Evolutionary conservation across 35 echinoderm and acorn worm genomes (phyloP).

Genomic region (Diadema setosum): DNA sequence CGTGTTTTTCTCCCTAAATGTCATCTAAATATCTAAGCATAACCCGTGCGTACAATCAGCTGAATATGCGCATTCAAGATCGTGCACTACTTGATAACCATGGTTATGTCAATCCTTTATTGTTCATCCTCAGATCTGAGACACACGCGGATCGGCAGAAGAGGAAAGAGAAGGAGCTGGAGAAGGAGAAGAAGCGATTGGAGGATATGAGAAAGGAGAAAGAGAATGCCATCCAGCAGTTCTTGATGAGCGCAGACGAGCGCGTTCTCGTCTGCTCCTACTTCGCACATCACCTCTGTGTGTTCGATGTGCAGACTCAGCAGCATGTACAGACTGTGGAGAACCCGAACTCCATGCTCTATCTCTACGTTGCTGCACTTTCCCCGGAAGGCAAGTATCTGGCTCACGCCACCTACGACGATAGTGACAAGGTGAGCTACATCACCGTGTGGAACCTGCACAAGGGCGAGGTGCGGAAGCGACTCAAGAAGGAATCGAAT

Average conservation of each 20-base stretch:
- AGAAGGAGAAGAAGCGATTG: constrained; percentile 76
- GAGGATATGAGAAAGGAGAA: constrained; percentile 86
- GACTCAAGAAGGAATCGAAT: constrained; percentile 85
- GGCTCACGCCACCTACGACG: constrained; percentile 86
- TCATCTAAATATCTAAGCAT: no score
- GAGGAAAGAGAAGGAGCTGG: constrained; percentile 64
- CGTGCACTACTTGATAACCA: no score
- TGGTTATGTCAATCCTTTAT: not conserved
- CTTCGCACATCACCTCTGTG: constrained; percentile 92
- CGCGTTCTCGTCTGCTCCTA: constrained; percentile 81
- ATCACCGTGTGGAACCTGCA: constrained; percentile 87
- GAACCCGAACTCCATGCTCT: constrained; percentile 85
- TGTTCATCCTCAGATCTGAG: constrained; percentile 36
- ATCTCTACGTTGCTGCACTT: constrained; percentile 67
- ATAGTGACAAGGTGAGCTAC: constrained; percentile 86
- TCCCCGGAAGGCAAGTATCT: constrained; percentile 57
- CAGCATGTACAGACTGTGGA: constrained; percentile 78
- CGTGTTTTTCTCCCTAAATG: no score
- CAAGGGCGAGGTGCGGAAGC: constrained; percentile 66
- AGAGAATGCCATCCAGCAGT: constrained; percentile 95
- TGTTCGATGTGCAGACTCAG: constrained; percentile 76
- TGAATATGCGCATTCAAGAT: no score
- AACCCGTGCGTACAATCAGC: no score
- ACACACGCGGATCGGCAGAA: constrained; percentile 39
- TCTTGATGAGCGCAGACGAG: constrained; percentile 78